Evolutionary conservation across 1,140 invertebrate species (phyloP), one percentile per base, ranked within the genome.

Genomic region (Macrotrachela quadricornifera): DNA sequence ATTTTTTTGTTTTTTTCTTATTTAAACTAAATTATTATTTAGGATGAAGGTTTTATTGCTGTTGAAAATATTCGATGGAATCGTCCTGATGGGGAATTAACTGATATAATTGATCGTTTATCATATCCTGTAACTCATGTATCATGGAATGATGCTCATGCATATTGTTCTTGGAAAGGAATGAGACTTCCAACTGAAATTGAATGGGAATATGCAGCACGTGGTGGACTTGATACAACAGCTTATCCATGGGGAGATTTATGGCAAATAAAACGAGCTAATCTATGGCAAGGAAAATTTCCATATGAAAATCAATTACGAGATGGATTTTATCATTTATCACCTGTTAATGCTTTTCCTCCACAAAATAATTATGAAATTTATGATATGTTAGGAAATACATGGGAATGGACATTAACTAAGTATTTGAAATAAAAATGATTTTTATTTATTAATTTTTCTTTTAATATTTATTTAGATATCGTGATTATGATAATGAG

Each of bases 141-240:
- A 10, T 65, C 61, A 50, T 62, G 61, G 46, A 30, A 61, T n/a
- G 69, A 71, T 48, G 69, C 68, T 36, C 57, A 60, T 21, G 57
- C 59, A 0, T 70, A 60, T 56, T 71, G 69, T 57, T 43, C 57
- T 43, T 64, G 60, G 58, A 57, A 57, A 11, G 63, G 62, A 1
- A 68, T 69, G 56, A 57, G 68, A 16, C 58, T 71, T 16, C 67
- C 67, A 0, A 60, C 61, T 0, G 69, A 71, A 51, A 58, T 59
- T 1, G 68, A 70, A 56, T 71, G 68, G 69, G 69, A 71, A 55
- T 64, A 54, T 45, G 69, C 69, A 4, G 62, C 64, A 6, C 57
- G 67, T 49, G 63, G 61, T n/a, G 59, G 60, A 17, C 44, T 57
- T 1, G 54, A 59, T 6, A 57, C 64, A 64, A 58, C 56, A 55